These are phyloP conservation scores for Eurytemora carolleeae DNA, from an alignment of 1,140 invertebrate species.

Conservation along the genomic window DNA sequence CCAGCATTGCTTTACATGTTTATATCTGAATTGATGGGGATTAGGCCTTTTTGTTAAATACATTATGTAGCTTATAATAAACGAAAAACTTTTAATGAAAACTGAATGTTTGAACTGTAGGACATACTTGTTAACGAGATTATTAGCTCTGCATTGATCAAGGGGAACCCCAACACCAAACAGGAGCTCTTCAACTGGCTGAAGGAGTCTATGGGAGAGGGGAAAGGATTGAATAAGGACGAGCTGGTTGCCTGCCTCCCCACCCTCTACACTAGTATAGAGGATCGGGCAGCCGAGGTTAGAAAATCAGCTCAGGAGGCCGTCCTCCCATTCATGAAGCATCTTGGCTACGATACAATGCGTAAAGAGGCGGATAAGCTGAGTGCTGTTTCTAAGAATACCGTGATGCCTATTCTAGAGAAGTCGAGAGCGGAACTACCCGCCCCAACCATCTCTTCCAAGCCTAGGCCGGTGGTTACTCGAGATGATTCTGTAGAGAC, in stretches of 20 bases:
- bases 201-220: slow-evolving; percentile 49
- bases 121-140: slow-evolving; percentile 76
- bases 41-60: too few relatives aligned
- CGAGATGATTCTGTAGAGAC: background rate
- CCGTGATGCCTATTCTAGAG: slow-evolving; percentile 54
- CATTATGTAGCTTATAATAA: too few relatives aligned
- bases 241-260: slow-evolving; percentile 58
- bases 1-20: too few relatives aligned
- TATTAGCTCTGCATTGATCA: slow-evolving; percentile 57
- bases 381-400: slow-evolving; percentile 57
- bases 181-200: slow-evolving; percentile 66
- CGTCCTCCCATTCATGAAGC: slow-evolving; percentile 75
- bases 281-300: slow-evolving; percentile 76
- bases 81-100: too few relatives aligned
- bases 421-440: slow-evolving; percentile 65
- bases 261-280: slow-evolving; percentile 55
- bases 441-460: slow-evolving; percentile 38
- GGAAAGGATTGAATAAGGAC: slow-evolving; percentile 43
- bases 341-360: slow-evolving; percentile 66
- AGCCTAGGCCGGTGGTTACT: slow-evolving; percentile 6
- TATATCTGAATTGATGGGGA: too few relatives aligned
- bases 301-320: slow-evolving; percentile 71
- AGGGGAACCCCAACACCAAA: slow-evolving; percentile 57
- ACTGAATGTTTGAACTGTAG: too few relatives aligned
- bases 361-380: slow-evolving; percentile 24